Base-by-base conservation (phyloP, 2,797 vertebrate species). In the Takifugu ocellatus region DNA sequence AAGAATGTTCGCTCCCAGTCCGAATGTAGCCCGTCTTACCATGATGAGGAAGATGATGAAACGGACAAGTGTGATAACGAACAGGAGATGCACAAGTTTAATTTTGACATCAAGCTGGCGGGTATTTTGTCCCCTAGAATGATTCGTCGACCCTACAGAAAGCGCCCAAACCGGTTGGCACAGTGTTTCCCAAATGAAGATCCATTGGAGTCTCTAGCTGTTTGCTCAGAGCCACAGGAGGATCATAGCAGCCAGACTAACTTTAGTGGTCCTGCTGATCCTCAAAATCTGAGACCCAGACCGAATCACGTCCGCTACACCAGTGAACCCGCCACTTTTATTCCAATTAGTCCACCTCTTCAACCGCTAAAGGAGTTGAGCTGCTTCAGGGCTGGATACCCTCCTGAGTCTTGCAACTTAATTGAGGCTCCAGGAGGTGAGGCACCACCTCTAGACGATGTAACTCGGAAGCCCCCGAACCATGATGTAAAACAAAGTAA, bases 221-320 rank as follows among this genome's bases (percentile, higher is more conserved):
- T 59, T 39, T 46, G 52, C 45, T 66, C 49, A 25, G 83, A 88
- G 31, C 76, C 71, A 27, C 85, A 76, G 9, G 77, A 81, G 5
- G 63, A 69, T 49, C 55, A 53, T 24, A 63, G 46, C 0, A 25
- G 63, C 27, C 60, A 65, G 39, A 46, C 21, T 0, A 42, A 78
- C 56, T 54, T 73, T 54, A 60, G 57, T 12, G 61, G 75, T 51
- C 72, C 83, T 61, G 66, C 84, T 64, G 68, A 76, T 5, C 16
- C 54, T 54, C 36, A 59, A 36, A 27, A 50, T 73, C 25, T 75
- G 56, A 86, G 86, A 78, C 74, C 66, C 0, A 80, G 88, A 68
- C 64, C 88, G 68, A 96, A 94, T 66, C 95, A 98, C 1, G 52
- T 97, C 27, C 93, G 94, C 49, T 95, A 98, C 51, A 85, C 94